phyloP scores from a whole-genome alignment of 2,888 invertebrate genomes.

The Dynastes hyllus region DNA sequence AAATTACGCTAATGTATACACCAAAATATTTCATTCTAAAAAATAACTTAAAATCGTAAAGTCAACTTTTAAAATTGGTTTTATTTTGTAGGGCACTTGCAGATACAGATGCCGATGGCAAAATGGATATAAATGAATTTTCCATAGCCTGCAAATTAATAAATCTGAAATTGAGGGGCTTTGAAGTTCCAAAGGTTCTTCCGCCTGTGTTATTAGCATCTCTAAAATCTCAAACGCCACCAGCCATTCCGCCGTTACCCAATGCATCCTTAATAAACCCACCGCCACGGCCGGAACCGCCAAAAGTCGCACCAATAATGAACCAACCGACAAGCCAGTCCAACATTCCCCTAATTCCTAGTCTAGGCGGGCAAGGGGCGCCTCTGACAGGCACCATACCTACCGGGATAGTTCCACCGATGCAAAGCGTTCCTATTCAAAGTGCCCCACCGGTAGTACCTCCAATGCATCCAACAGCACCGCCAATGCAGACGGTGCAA shows the following conservation, averaged over 20 bases:
- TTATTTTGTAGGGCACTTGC: constrained; percentile 82
- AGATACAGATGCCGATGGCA: constrained; percentile 97
- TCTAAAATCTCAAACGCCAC: constrained; percentile 72
- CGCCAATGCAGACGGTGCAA: constrained; percentile 51
- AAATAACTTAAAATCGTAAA: too few species aligned
- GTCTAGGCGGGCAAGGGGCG: constrained; percentile 50
- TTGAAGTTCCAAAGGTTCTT: constrained; percentile 90
- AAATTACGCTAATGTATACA: too few species aligned
- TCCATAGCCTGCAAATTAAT: constrained; percentile 98
- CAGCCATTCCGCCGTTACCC: constrained; percentile 65
- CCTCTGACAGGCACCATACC: constrained; percentile 55
- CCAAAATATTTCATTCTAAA: too few species aligned
- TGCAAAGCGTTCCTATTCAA: constrained; percentile 56
- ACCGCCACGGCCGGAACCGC: constrained; percentile 66
- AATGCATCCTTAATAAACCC: constrained; percentile 65
- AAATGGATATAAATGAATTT: constrained; percentile 96
- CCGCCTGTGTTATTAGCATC: constrained; percentile 85
- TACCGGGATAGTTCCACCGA: constrained; percentile 60
- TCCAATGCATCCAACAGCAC: constrained; percentile 19
- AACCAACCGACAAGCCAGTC: constrained; percentile 42
- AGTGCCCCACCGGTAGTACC: constrained; percentile 4
- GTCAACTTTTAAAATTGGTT: not conserved
- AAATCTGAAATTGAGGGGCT: constrained; percentile 92
- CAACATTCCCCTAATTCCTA: constrained; percentile 45
- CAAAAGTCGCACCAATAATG: constrained; percentile 69